These are phyloP conservation scores for Mechanitis messenoides DNA, from an alignment of 2,888 invertebrate species.

Conservation along the genomic window DNA sequence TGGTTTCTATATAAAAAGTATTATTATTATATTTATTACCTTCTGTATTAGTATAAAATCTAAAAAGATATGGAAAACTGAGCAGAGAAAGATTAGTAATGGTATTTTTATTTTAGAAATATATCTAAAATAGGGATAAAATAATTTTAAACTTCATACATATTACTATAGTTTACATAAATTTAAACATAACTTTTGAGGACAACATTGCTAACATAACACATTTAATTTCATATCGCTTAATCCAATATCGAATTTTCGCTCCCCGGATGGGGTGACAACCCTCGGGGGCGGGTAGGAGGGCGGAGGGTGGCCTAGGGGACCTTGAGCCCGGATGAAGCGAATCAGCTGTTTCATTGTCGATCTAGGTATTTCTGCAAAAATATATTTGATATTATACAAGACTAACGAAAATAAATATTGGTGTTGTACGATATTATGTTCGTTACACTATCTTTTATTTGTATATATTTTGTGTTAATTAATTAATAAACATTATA, in stretches of 20 bases:
- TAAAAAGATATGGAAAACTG: no score
- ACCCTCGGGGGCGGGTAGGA: slow-evolving; percentile 10
- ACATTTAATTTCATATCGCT: slow-evolving; percentile 14
- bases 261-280: slow-evolving; percentile 13
- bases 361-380: slow-evolving; percentile 24
- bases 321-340: slow-evolving; percentile 54
- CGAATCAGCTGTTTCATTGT: slow-evolving; percentile 65
- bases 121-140: neutral
- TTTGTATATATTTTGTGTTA: no score
- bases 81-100: no score
- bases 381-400: slow-evolving; percentile 17
- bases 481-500: no score
- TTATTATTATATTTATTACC: no score
- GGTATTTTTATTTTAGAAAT: no score
- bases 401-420: slow-evolving; percentile 8
- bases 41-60: no score
- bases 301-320: slow-evolving; percentile 30
- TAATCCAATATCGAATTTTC: slow-evolving; percentile 30
- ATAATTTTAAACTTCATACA: neutral
- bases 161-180: neutral
- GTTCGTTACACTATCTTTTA: no score
- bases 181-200: no score
- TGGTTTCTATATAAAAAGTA: no score
- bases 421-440: no score
- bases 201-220: no score